Conservation (phyloP, 1,140 invertebrate genomes). For the Cephus cinctus region DNA sequence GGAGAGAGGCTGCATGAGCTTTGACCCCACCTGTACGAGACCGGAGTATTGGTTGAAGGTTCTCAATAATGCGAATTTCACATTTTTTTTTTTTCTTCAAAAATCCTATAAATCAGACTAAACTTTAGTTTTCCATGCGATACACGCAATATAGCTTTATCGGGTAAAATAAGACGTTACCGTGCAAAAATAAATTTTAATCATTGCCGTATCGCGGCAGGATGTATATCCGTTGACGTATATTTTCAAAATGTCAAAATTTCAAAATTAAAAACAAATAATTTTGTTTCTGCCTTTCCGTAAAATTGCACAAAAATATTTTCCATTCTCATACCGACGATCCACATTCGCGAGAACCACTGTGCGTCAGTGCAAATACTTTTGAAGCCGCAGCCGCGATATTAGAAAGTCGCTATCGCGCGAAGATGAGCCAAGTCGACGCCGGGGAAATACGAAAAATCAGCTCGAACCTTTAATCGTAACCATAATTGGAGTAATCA, state of each 20-base stretch:
- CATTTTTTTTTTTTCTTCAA: no score
- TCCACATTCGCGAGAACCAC: conserved; percentile 20
- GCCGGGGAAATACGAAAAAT: conserved; percentile 16
- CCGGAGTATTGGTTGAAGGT: conserved; percentile 13
- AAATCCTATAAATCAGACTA: no score
- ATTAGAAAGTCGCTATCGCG: conserved; percentile 35
- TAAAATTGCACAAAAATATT: no score
- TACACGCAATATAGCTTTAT: no score
- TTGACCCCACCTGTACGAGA: conserved; percentile 18
- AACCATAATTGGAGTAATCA: conserved; percentile 41
- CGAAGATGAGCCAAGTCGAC: conserved; percentile 17
- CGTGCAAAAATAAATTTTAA: no score
- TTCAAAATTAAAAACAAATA: no score
- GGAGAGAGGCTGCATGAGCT: conserved; percentile 16
- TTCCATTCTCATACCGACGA: conserved; percentile 2
- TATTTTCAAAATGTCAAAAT: no score
- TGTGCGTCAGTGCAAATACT: conserved; percentile 6
- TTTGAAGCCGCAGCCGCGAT: conserved; percentile 21
- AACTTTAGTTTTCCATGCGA: no score
- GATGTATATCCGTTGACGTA: no score
- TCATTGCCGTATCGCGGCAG: no score
- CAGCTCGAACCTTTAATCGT: conserved; percentile 31
- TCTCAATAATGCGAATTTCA: conserved; percentile 7
- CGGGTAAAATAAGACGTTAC: no score
- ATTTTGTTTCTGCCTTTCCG: no score